These are phyloP conservation scores for Odobenus rosmarus DNA, from an alignment of 2,113 vertebrate species.

Conservation along the genomic window DNA sequence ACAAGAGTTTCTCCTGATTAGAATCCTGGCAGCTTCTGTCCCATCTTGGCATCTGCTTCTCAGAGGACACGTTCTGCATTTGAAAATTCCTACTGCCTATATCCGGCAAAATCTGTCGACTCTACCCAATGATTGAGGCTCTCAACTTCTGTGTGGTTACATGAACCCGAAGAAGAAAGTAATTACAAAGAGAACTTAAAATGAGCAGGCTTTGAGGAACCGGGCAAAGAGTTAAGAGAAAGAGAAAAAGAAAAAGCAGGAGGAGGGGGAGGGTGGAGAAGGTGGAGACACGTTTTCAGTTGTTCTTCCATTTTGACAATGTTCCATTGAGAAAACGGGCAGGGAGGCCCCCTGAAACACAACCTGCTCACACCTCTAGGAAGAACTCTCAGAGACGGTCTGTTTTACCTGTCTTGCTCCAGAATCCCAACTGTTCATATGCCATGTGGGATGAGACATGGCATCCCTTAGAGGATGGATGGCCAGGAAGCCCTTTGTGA, in stretches of 20 bases:
- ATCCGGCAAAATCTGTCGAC: background rate
- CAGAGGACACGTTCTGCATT: background rate
- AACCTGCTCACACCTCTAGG: background rate
- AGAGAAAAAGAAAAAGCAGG: background rate
- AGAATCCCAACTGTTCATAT: background rate
- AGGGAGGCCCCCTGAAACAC: background rate
- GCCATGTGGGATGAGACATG: background rate
- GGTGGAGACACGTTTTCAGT: background rate
- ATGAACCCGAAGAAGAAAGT: background rate
- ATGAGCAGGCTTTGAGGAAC: background rate
- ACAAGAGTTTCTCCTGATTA: background rate
- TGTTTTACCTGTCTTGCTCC: background rate
- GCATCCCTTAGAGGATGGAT: background rate
- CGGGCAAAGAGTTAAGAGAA: background rate
- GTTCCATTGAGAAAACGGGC: background rate
- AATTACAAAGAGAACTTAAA: background rate
- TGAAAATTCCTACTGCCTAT: background rate
- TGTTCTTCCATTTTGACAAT: background rate
- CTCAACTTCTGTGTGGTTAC: background rate
- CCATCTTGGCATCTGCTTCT: background rate
- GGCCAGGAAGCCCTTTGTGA: background rate
- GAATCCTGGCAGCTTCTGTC: background rate
- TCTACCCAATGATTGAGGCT: background rate
- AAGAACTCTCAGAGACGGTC: background rate
- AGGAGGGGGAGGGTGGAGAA: too few species aligned